phyloP scores from a whole-genome alignment of 2,113 vertebrate genomes.

The Aptenodytes patagonicus region DNA sequence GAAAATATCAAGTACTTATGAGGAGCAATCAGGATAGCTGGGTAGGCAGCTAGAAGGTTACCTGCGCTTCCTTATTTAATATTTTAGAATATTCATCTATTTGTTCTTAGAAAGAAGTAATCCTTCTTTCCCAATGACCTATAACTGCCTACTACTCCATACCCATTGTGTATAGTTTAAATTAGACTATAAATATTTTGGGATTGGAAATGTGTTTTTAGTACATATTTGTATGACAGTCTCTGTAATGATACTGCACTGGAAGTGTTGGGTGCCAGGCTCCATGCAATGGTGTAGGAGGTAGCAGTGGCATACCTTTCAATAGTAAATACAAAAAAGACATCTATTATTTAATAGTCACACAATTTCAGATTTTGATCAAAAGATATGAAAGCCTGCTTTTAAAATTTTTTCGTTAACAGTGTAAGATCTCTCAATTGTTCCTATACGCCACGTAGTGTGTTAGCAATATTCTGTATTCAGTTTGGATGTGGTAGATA shows the following conservation, averaged over 20 bases:
- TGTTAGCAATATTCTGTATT: background rate
- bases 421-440: background rate
- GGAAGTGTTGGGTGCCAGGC: background rate
- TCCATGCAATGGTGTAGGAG: background rate
- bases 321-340: background rate
- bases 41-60: background rate
- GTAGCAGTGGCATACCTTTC: background rate
- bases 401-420: background rate
- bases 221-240: background rate
- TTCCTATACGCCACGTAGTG: rapidly evolving
- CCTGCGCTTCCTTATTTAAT: background rate
- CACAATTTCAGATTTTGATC: background rate
- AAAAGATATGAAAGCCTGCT: background rate
- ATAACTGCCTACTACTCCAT: background rate
- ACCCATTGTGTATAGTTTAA: background rate
- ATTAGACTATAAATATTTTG: background rate
- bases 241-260: background rate
- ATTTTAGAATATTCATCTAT: background rate
- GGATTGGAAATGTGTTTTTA: background rate
- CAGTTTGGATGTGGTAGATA: background rate
- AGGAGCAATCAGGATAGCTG: background rate
- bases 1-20: background rate
- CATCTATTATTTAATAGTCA: background rate
- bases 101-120: background rate
- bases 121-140: background rate